Base-by-base conservation (phyloP, 1,140 invertebrate genomes). In the Rhagoletis pomonella region DNA sequence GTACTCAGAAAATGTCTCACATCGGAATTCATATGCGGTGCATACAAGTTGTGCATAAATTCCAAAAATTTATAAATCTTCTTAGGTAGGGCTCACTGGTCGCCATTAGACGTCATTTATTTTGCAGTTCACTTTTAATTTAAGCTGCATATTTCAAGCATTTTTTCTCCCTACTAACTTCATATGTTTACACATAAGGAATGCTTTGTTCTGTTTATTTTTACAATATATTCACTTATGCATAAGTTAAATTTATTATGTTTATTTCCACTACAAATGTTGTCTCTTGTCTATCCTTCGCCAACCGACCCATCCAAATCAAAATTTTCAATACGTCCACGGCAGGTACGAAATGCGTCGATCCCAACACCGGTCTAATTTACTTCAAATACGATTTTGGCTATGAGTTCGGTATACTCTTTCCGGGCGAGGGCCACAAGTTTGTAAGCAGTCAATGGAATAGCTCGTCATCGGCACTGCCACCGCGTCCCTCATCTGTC, bases 341-440 rank as follows among this genome's bases (percentile, higher is more conserved):
- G 88, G 86, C 85, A 96, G 96, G 96, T 91, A 96, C 96, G 88
- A 96, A 96, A 93, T 96, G 96, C 91, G 95, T 96, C 89, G 96
- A 97, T 93, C 96, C 96, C 88, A 95, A 96, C 89, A 96, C 96
- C 44, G 96, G 96, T 88, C 93, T 97, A 55, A 96, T 97, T 90
- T 97, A 97, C 93, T 97, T 97, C 94, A 97, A 97, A 93, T 97
- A 97, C 91, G 96, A 97, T 93, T 97, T 97, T 90, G 96, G 96
- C 87, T 97, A 97, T 91, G 96, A 97, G 91, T 97, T 97, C 90
- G 96, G 96, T 86, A 95, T 97, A 86, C 94, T 96, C 50, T 93
- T 96, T 59, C 96, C 96, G 5, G 96, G 96, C 47, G 95, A 96
- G 91, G 94, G 95, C 64, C 95, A 95, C 90, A 94, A 94, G 88